A percentile compares a stretch with the other conserved stretches of the same genome.
Conservation (phyloP, 2,113 vertebrate genomes). For the Herpailurus yagouaroundi region DNA sequence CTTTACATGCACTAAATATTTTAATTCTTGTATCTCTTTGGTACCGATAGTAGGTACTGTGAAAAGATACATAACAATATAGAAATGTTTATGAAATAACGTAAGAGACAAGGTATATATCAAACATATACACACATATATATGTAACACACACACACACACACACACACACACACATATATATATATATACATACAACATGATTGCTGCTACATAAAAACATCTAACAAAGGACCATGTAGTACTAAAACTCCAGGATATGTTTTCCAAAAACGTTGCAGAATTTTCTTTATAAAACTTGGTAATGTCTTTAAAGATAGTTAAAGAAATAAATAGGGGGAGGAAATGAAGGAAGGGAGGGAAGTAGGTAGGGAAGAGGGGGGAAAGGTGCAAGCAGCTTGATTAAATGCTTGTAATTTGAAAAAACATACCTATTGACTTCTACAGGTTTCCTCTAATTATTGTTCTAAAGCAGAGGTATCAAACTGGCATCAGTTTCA, state of each 20-base stretch:
- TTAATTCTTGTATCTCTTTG: neutral
- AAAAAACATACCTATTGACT: neutral
- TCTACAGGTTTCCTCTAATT: neutral
- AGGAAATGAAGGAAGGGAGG: too few species aligned
- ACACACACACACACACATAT: neutral
- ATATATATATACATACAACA: neutral
- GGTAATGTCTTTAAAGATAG: neutral
- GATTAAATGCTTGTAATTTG: neutral
- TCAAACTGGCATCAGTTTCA: neutral
- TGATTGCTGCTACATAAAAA: neutral
- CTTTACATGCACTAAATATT: neutral
- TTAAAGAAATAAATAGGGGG: neutral
- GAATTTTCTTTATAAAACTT: neutral
- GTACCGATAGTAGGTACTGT: neutral
- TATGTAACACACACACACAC: too few species aligned
- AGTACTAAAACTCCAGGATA: neutral
- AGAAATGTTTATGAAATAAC: neutral
- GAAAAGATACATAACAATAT: neutral
- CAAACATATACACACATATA: neutral
- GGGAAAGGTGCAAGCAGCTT: neutral
- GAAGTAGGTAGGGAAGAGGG: neutral
- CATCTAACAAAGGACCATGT: neutral
- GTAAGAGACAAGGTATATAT: neutral
- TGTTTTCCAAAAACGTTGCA: neutral
- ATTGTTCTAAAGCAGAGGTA: neutral